phyloP scores from a whole-genome alignment of 2,888 invertebrate species.

The Pachliopta kotzebuea region DNA sequence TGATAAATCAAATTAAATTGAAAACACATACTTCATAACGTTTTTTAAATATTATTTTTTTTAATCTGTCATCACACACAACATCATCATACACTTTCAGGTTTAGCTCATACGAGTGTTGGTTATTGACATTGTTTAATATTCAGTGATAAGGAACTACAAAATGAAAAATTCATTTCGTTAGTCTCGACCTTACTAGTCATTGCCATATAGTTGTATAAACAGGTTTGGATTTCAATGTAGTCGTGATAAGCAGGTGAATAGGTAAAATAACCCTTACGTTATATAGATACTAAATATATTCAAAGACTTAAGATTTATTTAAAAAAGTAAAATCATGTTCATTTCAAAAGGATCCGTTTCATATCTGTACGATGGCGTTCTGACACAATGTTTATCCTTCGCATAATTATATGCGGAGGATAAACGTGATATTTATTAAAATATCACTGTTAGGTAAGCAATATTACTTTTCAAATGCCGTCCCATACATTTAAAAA shows the following conservation, averaged over 20 bases:
- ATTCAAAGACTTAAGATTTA: neutral
- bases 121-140: neutral
- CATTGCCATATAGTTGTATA: slow-evolving; percentile 23
- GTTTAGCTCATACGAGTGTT: neutral
- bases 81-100: too few species aligned
- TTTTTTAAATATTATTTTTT: neutral
- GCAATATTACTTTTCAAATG: neutral
- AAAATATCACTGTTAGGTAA: neutral
- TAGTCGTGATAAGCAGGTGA: slow-evolving; percentile 1
- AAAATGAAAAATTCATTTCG: slow-evolving; percentile 14
- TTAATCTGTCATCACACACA: too few species aligned
- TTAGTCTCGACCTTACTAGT: slow-evolving; percentile 20
- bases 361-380: neutral
- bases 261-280: neutral
- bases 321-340: neutral
- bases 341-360: neutral
- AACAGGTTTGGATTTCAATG: slow-evolving; percentile 18
- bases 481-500: too few species aligned
- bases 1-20: neutral
- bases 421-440: too few species aligned
- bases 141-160: slow-evolving; percentile 1
- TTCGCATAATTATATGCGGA: too few species aligned
- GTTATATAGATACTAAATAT: neutral
- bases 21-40: neutral
- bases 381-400: neutral